Conservation (phyloP, 2,113 vertebrate genomes). For the Microcebus jonahi region DNA sequence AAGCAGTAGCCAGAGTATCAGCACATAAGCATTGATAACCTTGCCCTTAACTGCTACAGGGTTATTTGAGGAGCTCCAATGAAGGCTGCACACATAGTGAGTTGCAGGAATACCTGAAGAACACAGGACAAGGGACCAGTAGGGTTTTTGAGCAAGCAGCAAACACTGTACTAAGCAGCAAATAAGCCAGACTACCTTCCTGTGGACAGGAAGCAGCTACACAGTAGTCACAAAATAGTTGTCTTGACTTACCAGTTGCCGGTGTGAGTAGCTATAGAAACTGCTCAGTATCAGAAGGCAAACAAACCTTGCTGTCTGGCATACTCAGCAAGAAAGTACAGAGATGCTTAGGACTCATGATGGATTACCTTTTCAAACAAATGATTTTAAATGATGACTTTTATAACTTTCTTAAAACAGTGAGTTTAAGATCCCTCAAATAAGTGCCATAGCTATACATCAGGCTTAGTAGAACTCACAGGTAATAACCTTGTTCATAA, state of each 20-base stretch:
- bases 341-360: too few species aligned
- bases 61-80: rapidly evolving
- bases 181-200: not conserved
- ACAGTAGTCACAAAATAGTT: not conserved
- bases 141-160: not conserved
- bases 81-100: not conserved
- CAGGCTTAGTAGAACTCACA: not conserved
- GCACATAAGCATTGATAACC: not conserved
- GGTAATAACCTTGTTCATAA: not conserved
- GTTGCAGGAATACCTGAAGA: not conserved
- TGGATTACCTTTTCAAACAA: not conserved
- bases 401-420: not conserved
- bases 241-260: not conserved
- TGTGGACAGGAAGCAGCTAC: not conserved
- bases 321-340: not conserved
- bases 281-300: not conserved
- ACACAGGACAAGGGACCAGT: not conserved
- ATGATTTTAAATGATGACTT: not conserved
- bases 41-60: too few species aligned
- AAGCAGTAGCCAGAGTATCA: not conserved
- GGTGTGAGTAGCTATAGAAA: not conserved
- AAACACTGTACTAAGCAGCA: not conserved
- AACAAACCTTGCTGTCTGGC: not conserved
- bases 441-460: not conserved
- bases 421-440: not conserved